Evolutionary conservation across 2,113 vertebrate genomes (phyloP), one percentile per base, ranked within the genome.

Genomic region (Menura novaehollandiae): DNA sequence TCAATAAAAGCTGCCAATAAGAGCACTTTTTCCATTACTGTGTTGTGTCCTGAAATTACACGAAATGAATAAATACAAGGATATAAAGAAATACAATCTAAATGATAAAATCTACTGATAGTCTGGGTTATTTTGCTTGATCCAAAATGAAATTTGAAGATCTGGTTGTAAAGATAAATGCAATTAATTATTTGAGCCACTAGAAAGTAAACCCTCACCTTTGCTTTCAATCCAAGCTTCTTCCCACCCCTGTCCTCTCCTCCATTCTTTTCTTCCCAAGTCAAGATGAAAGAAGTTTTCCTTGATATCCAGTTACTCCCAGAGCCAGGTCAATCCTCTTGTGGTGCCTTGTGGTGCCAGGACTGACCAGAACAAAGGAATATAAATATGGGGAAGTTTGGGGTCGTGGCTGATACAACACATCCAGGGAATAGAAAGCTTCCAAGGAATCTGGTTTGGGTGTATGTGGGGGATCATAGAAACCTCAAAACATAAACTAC

Each of bases 311-410:
- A 11, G 63, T 17, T 24, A 35, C 44, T 59, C 30, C 33, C 49
- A 46, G 41, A 68, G 27, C 19, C 21, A 68, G 52, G 17, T 62
- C 46, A 68, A 35, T 6, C 32, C 9, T 47, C 3, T 4, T 17
- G 5, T 1, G 1, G 30, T 9, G 9, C 33, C 11, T 43, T 1
- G 0, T 2, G 2, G 28, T 24, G 32, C 18, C n/a, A 33, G 63
- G 14, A 13, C n/a, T 11, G 24, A 39, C 8, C 15, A 66, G 49
- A 43, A 69, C 17, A 85, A 89, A 43, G 35, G 7, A 47, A 17
- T 4, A n/a, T 7, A 30, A 39, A n/a, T 13, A 18, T 4, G 3
- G 37, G 43, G n/a, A 53, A 73, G 4, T 2, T 23, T 47, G 5
- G 12, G 19, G 18, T 59, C 1, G 3, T 6, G 9, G 27, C 16